Conservation (phyloP, 2,797 vertebrate genomes). For the Tokudaia muenninki region DNA sequence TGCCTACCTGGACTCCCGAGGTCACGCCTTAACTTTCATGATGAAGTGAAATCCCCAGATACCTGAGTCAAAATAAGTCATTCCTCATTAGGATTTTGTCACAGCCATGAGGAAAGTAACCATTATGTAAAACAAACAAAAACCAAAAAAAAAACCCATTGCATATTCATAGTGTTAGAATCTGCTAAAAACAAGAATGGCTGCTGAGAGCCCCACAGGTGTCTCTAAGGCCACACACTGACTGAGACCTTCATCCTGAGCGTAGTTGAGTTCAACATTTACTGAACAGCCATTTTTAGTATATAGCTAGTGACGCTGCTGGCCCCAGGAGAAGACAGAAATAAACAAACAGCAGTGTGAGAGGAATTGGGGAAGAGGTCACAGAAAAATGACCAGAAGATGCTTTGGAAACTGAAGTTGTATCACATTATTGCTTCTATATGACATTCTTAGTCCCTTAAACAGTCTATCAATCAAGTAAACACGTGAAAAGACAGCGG, state of each 20-base stretch:
- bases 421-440: not conserved
- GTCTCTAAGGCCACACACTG: not conserved
- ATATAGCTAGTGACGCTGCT: not conserved
- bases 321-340: not conserved
- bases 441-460: not conserved
- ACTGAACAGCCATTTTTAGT: not conserved
- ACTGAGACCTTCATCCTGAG: not conserved
- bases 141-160: not conserved
- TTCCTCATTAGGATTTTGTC: not conserved
- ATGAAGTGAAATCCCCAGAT: not conserved
- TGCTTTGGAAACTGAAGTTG: slow-evolving; percentile 39
- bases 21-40: not conserved
- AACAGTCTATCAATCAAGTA: slow-evolving; percentile 20
- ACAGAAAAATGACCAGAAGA: not conserved
- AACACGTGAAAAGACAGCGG: not conserved
- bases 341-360: not conserved
- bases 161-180: not conserved
- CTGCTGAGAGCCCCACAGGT: not conserved
- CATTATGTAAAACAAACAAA: not conserved
- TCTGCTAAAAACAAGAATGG: not conserved
- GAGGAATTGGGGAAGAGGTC: not conserved
- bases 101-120: not conserved
- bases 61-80: not conserved
- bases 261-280: not conserved
- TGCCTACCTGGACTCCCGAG: not conserved